Conservation (phyloP, 2,797 vertebrate genomes). For the Trichosurus vulpecula region DNA sequence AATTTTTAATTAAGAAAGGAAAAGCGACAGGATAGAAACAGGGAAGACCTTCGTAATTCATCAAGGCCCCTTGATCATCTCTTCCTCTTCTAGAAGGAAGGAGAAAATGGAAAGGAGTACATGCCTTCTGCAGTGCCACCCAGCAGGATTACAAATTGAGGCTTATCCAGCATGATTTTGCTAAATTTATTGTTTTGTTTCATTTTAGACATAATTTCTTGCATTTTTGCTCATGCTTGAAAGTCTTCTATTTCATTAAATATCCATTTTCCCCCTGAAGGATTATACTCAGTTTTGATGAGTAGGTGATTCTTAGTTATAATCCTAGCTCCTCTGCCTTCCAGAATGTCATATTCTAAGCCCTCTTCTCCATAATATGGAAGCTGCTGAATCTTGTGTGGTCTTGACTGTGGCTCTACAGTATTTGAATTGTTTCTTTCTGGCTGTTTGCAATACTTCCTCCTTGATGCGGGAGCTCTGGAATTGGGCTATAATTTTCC, state of each 20-base stretch:
- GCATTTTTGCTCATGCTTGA: neutral
- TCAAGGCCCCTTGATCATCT: neutral
- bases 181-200: neutral
- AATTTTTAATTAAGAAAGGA: neutral
- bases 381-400: neutral
- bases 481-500: neutral
- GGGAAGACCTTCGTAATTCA: neutral
- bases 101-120: neutral
- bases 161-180: neutral
- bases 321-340: neutral
- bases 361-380: neutral
- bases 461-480: neutral
- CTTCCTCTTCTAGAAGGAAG: neutral
- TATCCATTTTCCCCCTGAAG: neutral
- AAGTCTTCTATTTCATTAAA: neutral
- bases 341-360: neutral
- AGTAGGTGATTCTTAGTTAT: neutral
- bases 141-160: neutral
- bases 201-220: slow-evolving; percentile 1
- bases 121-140: neutral
- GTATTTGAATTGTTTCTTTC: neutral
- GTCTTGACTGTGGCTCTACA: neutral
- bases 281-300: neutral
- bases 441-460: neutral
- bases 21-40: neutral